Conservation (phyloP, 2,888 invertebrate species). For the Lobophora halterata region DNA sequence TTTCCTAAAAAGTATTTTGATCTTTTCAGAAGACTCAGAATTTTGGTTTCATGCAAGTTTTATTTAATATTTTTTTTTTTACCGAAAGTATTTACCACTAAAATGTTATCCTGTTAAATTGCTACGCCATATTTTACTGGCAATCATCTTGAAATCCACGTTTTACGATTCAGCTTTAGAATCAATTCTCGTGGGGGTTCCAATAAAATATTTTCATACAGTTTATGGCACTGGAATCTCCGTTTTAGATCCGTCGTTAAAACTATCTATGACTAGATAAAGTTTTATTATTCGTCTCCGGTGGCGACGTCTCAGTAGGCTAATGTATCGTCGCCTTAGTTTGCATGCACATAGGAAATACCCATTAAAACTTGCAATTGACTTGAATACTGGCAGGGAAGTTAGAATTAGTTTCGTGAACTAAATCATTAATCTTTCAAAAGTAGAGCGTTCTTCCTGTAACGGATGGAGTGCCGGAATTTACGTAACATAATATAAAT, state of each 20-base stretch:
- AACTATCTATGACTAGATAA: constrained; percentile 7
- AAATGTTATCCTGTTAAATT: too few species aligned
- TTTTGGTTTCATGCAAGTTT: too few species aligned
- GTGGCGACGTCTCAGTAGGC: constrained; percentile 6
- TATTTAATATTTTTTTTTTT: background rate
- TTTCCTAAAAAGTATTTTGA: too few species aligned
- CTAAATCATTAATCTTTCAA: constrained; percentile 68
- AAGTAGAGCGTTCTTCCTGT: constrained; percentile 30
- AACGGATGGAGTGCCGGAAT: constrained; percentile 18
- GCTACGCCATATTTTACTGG: constrained; percentile 7
- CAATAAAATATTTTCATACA: constrained; percentile 19
- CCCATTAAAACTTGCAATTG: constrained; percentile 67
- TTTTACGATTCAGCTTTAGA: constrained; percentile 18
- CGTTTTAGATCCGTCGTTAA: constrained; percentile 16
- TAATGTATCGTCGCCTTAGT: constrained; percentile 35
- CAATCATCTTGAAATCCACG: constrained; percentile 10
- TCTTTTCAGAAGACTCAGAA: too few species aligned
- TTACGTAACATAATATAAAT: too few species aligned
- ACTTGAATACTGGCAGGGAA: constrained; percentile 50
- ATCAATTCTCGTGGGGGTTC: constrained; percentile 14
- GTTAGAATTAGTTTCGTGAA: constrained; percentile 60
- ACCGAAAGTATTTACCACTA: too few species aligned
- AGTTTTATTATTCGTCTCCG: constrained; percentile 7
- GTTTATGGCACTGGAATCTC: constrained; percentile 12
- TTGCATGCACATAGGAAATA: constrained; percentile 55